A percentile compares a stretch with the other conserved stretches of the same genome.
Conservation (phyloP, 2,113 vertebrate species). For the Sisor rabdophorus region DNA sequence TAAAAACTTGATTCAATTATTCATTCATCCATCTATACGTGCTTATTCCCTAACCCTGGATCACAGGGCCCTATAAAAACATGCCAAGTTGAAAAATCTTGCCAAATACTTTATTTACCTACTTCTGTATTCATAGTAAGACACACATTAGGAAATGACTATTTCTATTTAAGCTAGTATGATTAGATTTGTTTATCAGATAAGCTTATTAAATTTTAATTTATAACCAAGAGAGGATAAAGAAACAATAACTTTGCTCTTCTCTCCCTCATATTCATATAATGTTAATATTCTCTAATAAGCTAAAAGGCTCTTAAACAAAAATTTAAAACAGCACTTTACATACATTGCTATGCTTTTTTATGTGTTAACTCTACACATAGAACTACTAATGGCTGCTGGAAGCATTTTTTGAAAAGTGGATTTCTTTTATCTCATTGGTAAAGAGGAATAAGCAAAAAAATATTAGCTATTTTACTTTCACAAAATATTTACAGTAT, state of each 20-base stretch:
- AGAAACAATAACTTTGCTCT: background rate
- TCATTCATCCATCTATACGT: too few species aligned
- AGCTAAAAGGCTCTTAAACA: too few species aligned
- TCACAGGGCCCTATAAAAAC: too few species aligned
- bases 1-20: too few species aligned
- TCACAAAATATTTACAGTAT: too few species aligned
- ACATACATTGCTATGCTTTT: background rate
- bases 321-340: background rate
- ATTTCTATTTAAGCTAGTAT: background rate
- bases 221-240: background rate
- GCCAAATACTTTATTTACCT: background rate
- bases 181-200: background rate
- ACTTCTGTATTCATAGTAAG: background rate
- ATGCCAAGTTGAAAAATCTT: too few species aligned
- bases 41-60: too few species aligned
- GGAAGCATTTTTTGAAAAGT: background rate
- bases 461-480: background rate
- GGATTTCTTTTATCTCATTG: background rate
- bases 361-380: background rate
- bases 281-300: background rate
- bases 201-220: background rate
- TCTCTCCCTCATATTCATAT: background rate
- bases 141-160: background rate
- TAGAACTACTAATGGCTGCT: background rate
- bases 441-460: slow-evolving; percentile 2